A percentile compares a stretch with the other conserved stretches of the same genome.
These are phyloP conservation scores for Nymphalis urticae DNA, from an alignment of 2,888 invertebrate species.

Conservation along the genomic window DNA sequence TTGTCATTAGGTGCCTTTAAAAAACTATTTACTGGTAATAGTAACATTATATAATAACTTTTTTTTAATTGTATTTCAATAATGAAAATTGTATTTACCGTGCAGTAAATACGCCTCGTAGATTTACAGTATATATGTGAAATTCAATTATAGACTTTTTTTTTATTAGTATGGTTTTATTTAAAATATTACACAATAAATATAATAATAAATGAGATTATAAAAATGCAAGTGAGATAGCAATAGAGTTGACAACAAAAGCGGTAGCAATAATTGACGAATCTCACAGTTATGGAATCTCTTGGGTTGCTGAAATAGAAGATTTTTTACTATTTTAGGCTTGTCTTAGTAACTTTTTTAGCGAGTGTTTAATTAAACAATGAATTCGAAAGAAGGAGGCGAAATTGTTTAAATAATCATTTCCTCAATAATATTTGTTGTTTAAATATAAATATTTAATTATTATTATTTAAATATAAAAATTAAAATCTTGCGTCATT, in stretches of 20 bases:
- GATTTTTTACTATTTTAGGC: not conserved
- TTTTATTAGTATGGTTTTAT: constrained; percentile 6
- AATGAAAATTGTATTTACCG: constrained; percentile 29
- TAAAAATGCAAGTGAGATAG: constrained; percentile 52
- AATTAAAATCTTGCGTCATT: too few relatives aligned
- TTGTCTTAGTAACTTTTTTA: too few relatives aligned
- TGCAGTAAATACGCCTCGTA: constrained; percentile 23
- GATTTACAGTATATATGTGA: constrained; percentile 22
- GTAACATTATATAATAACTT: constrained; percentile 16
- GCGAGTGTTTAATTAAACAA: too few relatives aligned
- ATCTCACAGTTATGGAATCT: constrained; percentile 42
- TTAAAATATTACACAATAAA: constrained; percentile 26
- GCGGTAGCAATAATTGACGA: constrained; percentile 56
- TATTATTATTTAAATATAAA: too few relatives aligned
- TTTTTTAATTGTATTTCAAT: constrained; percentile 18
- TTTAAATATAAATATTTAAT: too few relatives aligned
- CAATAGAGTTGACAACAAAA: constrained; percentile 63
- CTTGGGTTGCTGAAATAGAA: constrained; percentile 44
- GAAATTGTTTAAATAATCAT: too few relatives aligned
- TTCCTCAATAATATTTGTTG: too few relatives aligned
- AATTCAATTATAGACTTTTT: constrained; percentile 7
- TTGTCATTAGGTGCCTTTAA: constrained; percentile 18
- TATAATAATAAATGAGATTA: constrained; percentile 46
- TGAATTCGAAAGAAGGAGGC: too few relatives aligned
- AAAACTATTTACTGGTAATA: constrained; percentile 6